A percentile compares a stretch with the other conserved stretches of the same genome.
Evolutionary conservation across 2,888 invertebrate species (phyloP).

Genomic region (Entomobrya multifasciata): DNA sequence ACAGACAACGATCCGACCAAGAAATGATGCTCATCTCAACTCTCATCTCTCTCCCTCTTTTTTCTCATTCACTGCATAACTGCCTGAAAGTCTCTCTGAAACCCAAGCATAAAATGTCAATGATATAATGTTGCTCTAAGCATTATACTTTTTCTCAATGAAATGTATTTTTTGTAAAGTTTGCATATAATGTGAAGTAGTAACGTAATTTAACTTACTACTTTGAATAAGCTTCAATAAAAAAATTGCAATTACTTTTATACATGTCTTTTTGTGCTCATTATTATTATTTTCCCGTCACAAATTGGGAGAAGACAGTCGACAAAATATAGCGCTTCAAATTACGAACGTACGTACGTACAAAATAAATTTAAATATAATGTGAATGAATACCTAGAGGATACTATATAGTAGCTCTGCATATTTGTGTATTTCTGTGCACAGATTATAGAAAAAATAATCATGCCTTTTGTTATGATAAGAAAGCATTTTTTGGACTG

Average conservation of each 20-base stretch:
- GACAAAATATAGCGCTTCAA: not conserved
- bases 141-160: constrained; percentile 40
- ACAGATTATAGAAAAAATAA: constrained; percentile 11
- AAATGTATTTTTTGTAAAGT: constrained; percentile 2
- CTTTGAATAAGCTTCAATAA: not conserved
- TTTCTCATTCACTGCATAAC: too few species aligned
- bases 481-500: not conserved
- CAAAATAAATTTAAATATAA: not conserved
- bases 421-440: not conserved
- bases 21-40: constrained; percentile 5
- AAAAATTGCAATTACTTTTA: too few species aligned
- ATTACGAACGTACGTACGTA: not conserved
- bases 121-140: too few species aligned
- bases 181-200: constrained; percentile 11
- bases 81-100: not conserved
- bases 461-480: too few species aligned
- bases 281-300: not conserved
- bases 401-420: too few species aligned
- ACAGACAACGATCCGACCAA: constrained; percentile 10
- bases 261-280: not conserved
- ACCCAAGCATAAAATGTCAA: not conserved
- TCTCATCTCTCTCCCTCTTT: not conserved
- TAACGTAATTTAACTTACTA: not conserved
- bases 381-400: too few species aligned
- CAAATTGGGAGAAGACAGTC: constrained; percentile 7